These are phyloP conservation scores for Streptopelia turtur DNA, from an alignment of 2,797 vertebrate species.

Conservation along the genomic window DNA sequence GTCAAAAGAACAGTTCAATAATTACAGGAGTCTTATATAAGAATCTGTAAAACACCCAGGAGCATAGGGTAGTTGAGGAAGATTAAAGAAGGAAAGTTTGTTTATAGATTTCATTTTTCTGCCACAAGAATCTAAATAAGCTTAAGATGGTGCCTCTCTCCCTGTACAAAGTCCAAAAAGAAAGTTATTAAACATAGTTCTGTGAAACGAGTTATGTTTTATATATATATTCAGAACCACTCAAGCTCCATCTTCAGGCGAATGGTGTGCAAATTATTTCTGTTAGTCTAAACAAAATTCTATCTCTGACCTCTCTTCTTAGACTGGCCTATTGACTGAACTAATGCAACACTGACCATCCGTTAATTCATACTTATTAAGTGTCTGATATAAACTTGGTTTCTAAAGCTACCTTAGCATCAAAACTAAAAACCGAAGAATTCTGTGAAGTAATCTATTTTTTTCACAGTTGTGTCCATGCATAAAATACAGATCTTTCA, in stretches of 20 bases:
- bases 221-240: constrained; percentile 11
- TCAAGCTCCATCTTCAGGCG: constrained; percentile 66
- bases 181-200: constrained; percentile 8
- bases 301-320: neutral
- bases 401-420: constrained; percentile 52
- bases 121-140: constrained; percentile 67
- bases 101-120: constrained; percentile 75
- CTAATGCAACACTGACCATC: constrained; percentile 53
- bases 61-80: constrained; percentile 37
- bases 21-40: constrained; percentile 50
- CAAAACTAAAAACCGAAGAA: constrained; percentile 49
- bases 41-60: constrained; percentile 64
- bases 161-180: neutral
- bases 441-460: constrained; percentile 47
- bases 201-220: neutral
- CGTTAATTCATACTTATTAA: constrained; percentile 47
- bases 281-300: constrained; percentile 39
- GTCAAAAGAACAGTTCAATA: constrained; percentile 64
- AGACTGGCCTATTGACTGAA: constrained; percentile 46
- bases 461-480: constrained; percentile 14
- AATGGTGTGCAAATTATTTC: constrained; percentile 35
- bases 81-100: constrained; percentile 68
- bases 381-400: constrained; percentile 21
- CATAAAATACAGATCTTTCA: constrained; percentile 30
- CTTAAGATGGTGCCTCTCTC: neutral